phyloP scores from a whole-genome alignment of 2,888 invertebrate species.

The Eupithecia tripunctaria region DNA sequence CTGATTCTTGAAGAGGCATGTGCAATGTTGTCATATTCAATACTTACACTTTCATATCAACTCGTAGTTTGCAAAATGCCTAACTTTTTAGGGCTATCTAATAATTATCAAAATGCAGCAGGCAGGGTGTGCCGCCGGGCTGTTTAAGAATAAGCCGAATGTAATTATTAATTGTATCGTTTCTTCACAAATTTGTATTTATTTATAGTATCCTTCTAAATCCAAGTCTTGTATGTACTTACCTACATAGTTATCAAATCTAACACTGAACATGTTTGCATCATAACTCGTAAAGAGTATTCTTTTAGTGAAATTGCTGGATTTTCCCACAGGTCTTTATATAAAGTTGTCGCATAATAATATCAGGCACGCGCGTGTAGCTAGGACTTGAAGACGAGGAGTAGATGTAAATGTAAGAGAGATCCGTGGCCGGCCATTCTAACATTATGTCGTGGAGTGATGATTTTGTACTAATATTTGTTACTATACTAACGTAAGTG shows the following conservation, averaged over 20 bases:
- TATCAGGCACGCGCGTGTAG: background rate
- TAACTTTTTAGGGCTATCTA: background rate
- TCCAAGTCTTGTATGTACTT: background rate
- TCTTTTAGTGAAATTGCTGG: background rate
- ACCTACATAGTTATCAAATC: background rate
- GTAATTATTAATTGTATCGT: background rate
- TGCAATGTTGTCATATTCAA: background rate
- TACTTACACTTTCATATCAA: background rate
- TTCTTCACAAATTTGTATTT: background rate
- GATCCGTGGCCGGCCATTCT: conserved; percentile 12
- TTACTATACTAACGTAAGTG: conserved; percentile 19
- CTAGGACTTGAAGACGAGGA: background rate
- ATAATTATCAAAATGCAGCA: background rate
- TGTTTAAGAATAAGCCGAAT: conserved; percentile 19
- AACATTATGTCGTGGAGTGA: conserved; percentile 23
- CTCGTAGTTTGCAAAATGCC: background rate
- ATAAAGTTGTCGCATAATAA: conserved; percentile 1
- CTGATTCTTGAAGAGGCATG: conserved; percentile 15
- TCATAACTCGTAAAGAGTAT: background rate
- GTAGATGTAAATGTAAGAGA: background rate
- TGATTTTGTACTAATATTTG: conserved; percentile 35
- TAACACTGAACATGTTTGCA: background rate
- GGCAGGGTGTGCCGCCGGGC: background rate
- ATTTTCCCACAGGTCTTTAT: background rate
- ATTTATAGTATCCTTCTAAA: background rate